A percentile compares a stretch with the other conserved stretches of the same genome.
phyloP scores from a whole-genome alignment of 2,797 vertebrate genomes.

The Aphelocoma californica region DNA sequence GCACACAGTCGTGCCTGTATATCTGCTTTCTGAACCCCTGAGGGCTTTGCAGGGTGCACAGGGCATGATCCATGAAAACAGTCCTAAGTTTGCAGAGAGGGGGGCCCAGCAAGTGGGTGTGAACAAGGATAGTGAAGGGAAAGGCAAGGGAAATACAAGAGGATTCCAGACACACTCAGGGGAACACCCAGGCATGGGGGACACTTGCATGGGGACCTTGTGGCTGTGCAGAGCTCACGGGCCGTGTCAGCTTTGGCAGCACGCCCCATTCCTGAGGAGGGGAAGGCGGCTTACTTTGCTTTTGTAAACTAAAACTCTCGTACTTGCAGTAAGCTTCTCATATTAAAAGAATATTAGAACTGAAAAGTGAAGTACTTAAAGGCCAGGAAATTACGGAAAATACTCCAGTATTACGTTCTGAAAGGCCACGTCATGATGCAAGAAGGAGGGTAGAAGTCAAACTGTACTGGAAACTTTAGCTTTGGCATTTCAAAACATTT shows the following conservation, averaged over 20 bases:
- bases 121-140: neutral
- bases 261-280: accelerated
- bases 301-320: neutral
- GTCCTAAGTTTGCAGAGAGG: neutral
- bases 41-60: accelerated
- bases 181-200: accelerated
- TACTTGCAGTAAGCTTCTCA: neutral
- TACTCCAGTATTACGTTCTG: neutral
- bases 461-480: neutral
- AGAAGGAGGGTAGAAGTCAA: neutral
- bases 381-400: neutral
- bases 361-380: neutral
- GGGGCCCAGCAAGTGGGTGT: neutral
- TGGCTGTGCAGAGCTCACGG: neutral
- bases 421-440: neutral
- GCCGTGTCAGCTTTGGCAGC: neutral
- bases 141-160: neutral
- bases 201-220: neutral
- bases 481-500: neutral
- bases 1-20: neutral
- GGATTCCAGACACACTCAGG: neutral
- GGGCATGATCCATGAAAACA: neutral
- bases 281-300: neutral
- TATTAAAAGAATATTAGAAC: neutral
- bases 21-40: neutral